phyloP scores from a whole-genome alignment of 2,888 invertebrate genomes.

The Nasonovia ribisnigri region DNA sequence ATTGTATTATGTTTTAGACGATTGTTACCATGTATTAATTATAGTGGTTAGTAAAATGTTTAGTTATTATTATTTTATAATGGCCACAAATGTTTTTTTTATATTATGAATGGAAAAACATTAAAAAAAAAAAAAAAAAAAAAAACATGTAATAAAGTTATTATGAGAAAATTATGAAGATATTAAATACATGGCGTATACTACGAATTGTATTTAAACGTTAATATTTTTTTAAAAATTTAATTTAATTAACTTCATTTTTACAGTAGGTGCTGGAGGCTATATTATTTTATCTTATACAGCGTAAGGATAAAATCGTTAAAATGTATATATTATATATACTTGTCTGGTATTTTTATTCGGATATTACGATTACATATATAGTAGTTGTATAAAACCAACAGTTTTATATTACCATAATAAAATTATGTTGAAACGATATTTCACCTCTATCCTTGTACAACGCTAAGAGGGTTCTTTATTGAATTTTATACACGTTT shows the following conservation, averaged over 20 bases:
- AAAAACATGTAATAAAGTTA: background rate
- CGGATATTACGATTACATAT: constrained; percentile 29
- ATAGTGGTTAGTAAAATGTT: background rate
- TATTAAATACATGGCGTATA: background rate
- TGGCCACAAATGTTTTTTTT: background rate
- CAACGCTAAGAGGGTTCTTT: background rate
- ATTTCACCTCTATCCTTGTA: background rate
- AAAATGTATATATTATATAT: background rate
- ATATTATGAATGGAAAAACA: background rate
- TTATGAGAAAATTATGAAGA: background rate
- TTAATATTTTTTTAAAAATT: background rate
- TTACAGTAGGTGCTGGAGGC: background rate
- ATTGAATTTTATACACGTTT: constrained; percentile 39
- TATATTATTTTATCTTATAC: background rate
- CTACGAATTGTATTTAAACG: background rate
- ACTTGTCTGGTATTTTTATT: constrained; percentile 10
- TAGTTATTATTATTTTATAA: background rate
- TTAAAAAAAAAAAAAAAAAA: background rate
- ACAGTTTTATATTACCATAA: constrained; percentile 44
- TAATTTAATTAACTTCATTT: constrained; percentile 18
- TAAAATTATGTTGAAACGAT: constrained; percentile 46
- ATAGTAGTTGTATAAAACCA: background rate
- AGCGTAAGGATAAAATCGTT: background rate
- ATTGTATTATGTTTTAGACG: background rate
- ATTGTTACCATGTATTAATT: background rate